Base-by-base conservation (phyloP, 2,113 vertebrate genomes). In the Scalopus aquaticus region DNA sequence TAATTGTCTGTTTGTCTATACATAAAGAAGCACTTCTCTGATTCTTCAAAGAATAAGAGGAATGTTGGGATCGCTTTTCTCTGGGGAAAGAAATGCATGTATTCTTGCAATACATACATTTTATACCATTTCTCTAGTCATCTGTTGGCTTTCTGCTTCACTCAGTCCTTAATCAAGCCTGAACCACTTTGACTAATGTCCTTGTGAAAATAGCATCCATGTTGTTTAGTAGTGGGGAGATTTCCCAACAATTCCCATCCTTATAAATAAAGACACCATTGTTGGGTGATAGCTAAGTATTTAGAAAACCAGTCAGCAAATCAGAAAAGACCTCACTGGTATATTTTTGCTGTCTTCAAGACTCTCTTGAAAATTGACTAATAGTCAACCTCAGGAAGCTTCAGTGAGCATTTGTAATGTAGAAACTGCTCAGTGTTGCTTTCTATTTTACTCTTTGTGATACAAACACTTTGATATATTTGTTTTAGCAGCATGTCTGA, bases 391-490 rank as follows among this genome's bases (percentile, higher is more conserved):
- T 77, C 32, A 76, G 97, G 95, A 94, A 97, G 95, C 93, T 96
- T 82, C 92, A 94, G 3, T 60, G 56, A 95, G 15, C 89, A 49
- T 88, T 97, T 95, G 82, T 97, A 96, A 98, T 96, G 90, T 92
- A 96, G 96, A 96, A 98, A 97, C 77, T 96, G 97, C 93, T 96
- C 95, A 86, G 74, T 97, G 96, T 97, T 98, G 96, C 97, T 97
- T 98, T 89, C 56, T 97, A 49, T 96, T 96, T 97, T 98, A 97
- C 87, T 97, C 96, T 98, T 98, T 97, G 97, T 97, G 98, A 95
- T 82, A 83, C 98, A 98, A 98, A 97, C 96, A 97, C 97, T 97
- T 97, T 98, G 98, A 98, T 98, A 95, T 98, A 98, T 98, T 98
- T 98, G 98, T 98, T 98, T 98, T 98, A 98, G 97, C 98, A 98